Evolutionary conservation across 2,888 invertebrate species (phyloP).

Genomic region (Willowsia nigromaculata): DNA sequence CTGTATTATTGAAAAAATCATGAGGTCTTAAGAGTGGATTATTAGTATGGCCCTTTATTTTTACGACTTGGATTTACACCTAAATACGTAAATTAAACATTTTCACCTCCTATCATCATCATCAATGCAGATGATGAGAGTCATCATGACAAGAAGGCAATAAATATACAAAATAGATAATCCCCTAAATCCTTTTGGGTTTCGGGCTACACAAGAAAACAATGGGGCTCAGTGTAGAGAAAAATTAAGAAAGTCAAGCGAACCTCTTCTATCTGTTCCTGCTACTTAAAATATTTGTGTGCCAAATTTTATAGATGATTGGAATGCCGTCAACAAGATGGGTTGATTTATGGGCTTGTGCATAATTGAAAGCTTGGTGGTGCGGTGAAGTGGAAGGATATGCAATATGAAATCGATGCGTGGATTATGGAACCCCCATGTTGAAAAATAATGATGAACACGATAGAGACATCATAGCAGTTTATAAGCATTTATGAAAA

Average conservation of each 20-base stretch:
- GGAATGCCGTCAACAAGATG: constrained; percentile 60
- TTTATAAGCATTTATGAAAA: not conserved
- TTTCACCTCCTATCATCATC: not conserved
- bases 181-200: not conserved
- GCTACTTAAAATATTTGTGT: not conserved
- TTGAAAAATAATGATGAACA: not conserved
- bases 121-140: not conserved
- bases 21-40: constrained; percentile 18
- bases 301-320: constrained; percentile 61
- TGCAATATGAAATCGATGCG: not conserved
- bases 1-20: not conserved
- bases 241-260: not conserved
- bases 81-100: constrained; percentile 8
- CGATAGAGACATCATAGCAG: not conserved
- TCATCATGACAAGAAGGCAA: constrained; percentile 37
- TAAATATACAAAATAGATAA: constrained; percentile 39
- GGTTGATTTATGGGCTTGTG: constrained; percentile 35
- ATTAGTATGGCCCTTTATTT: not conserved
- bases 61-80: not conserved
- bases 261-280: too few species aligned
- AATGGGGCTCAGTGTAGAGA: not conserved
- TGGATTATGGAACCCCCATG: constrained; percentile 1
- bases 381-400: not conserved
- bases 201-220: not conserved
- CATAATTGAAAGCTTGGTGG: not conserved